A percentile compares a stretch with the other conserved stretches of the same genome.
Conservation (phyloP, 2,113 vertebrate genomes). For the Murina feae region DNA sequence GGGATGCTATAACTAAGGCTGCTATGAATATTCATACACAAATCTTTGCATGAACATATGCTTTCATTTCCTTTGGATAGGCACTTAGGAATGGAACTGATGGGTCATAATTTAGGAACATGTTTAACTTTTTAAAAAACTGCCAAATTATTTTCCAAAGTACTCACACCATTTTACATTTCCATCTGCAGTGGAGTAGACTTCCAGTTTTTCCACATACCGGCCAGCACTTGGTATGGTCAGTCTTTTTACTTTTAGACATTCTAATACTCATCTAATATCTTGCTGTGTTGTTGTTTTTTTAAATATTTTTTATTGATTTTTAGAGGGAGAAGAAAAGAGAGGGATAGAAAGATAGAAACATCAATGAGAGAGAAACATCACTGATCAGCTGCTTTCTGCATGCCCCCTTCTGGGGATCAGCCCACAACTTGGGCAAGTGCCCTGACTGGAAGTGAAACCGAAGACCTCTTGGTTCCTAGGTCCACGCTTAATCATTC, state of each 20-base stretch:
- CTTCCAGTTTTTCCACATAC: background rate
- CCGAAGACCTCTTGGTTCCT: too few species aligned
- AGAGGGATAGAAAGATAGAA: too few species aligned
- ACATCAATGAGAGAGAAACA: too few species aligned
- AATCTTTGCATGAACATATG: background rate
- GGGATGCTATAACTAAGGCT: background rate
- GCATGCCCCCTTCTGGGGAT: too few species aligned
- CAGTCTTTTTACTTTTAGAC: background rate
- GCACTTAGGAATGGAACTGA: background rate
- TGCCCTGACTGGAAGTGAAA: too few species aligned
- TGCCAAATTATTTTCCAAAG: background rate
- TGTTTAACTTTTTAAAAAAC: background rate
- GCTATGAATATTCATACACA: accelerated
- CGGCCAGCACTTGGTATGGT: background rate
- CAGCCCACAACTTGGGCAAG: too few species aligned
- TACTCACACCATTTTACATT: too few species aligned
- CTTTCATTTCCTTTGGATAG: background rate
- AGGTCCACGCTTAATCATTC: too few species aligned
- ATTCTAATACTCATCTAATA: background rate
- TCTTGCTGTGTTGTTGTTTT: too few species aligned
- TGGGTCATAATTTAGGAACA: background rate
- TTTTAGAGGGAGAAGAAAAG: too few species aligned
- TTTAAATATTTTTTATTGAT: too few species aligned
- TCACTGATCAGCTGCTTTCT: too few species aligned
- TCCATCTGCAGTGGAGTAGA: background rate